Evolutionary conservation across 53 echinoderm and acorn worm genomes (phyloP), one percentile per base, ranked within the genome.

Genomic region (Actinopyga echinites): DNA sequence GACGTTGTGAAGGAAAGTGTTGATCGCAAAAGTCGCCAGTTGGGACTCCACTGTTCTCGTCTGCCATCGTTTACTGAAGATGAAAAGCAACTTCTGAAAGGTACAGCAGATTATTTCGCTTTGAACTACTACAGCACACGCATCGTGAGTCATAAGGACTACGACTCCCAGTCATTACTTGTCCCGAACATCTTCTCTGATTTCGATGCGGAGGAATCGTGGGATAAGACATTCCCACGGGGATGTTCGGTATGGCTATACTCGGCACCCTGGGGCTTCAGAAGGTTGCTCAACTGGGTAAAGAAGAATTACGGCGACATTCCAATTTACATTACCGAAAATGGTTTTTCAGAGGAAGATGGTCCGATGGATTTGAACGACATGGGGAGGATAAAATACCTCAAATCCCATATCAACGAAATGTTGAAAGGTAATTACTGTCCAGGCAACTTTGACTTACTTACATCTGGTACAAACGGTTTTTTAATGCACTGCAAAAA

Each of bases 301-400:
- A 95, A 95, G 78, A 57, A 86, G 23, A 87, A 57, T 17, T 95
- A 95, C 62, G 95, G 95, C 25, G 89, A 95, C 75, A 75, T 93
- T 5, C 93, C 93, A 21, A 87, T 95, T 65, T 95, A 95, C 85
- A 87, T 95, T 80, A 95, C 95, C 69, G 95, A 95, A 61, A 95
- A 95, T 74, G 95, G 95, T 15, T 85, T 93, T 49, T 93, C 95
- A 11, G 89, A 91, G 45, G 85, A 75, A 38, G 93, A 89, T 19
- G 93, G 93, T 13, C 82, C 85, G 0, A 83, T 95, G 91, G 64
- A 89, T 26, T 63, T 91, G 20, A 61, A 89, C 8, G 93, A 95
- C 64, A 88, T 80, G 29, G 25, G n/a, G n/a, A n/a, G n/a, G n/a
- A n/a, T n/a, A n/a, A n/a, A n/a, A n/a, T n/a, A n/a, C n/a, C n/a